Conservation (phyloP, 2,113 vertebrate species). For the Psephotus haematonotus region DNA sequence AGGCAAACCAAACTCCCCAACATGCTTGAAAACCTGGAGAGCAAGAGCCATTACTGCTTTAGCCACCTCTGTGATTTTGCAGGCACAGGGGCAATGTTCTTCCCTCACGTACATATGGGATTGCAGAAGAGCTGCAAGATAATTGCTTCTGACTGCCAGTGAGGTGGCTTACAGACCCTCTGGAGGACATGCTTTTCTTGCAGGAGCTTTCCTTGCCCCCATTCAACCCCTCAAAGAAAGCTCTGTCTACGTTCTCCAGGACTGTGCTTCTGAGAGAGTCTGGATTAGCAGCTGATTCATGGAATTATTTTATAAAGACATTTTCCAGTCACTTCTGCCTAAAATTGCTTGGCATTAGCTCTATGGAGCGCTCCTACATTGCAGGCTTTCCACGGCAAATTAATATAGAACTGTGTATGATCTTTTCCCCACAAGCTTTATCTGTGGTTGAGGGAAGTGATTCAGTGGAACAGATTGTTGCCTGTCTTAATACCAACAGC, state of each 20-base stretch:
- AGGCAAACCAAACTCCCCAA: neutral
- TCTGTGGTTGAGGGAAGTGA: neutral
- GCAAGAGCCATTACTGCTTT: neutral
- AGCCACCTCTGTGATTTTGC: neutral
- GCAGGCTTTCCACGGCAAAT: neutral
- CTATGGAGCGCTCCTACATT: neutral
- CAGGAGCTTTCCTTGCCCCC: neutral
- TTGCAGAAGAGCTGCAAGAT: neutral
- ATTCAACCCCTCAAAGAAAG: neutral
- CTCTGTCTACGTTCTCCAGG: neutral
- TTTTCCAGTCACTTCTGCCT: neutral
- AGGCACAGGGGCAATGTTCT: neutral
- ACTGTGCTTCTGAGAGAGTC: neutral
- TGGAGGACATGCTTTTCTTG: neutral
- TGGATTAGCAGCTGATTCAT: neutral
- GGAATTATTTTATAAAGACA: neutral
- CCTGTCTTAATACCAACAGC: neutral
- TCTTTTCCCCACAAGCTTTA: neutral
- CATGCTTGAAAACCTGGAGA: neutral
- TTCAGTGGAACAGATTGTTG: neutral
- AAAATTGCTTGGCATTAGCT: neutral
- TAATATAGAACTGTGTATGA: neutral
- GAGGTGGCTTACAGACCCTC: neutral
- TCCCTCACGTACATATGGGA: fast-evolving
- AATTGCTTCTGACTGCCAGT: neutral